phyloP scores from a whole-genome alignment of 2,797 vertebrate genomes.

The Apodemus agrarius region DNA sequence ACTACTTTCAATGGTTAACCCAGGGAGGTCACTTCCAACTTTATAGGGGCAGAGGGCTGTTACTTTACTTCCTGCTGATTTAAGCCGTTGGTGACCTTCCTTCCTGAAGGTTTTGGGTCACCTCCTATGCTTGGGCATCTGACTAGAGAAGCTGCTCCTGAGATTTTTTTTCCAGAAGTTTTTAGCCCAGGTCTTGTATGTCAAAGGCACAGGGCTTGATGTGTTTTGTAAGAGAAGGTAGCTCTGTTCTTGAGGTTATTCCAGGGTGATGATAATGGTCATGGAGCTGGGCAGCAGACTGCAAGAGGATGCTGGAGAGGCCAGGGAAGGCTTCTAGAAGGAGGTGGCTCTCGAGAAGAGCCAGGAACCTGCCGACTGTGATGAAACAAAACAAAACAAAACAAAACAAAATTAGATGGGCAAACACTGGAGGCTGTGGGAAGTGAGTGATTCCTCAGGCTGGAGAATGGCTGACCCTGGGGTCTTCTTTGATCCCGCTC shows the following conservation, averaged over 20 bases:
- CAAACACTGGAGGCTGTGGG: neutral
- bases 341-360: constrained; percentile 1
- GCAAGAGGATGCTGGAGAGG: neutral
- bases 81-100: neutral
- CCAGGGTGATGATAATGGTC: neutral
- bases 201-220: neutral
- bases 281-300: neutral
- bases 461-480: neutral
- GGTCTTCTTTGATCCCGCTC: neutral
- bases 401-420: neutral
- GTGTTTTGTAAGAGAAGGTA: neutral
- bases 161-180: too few species aligned
- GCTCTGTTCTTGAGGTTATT: neutral
- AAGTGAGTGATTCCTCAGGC: too few species aligned
- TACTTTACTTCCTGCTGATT: constrained; percentile 41
- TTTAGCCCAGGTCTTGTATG: neutral
- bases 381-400: neutral
- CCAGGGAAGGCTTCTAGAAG: neutral
- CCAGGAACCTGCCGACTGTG: neutral
- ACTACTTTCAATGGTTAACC: constrained; percentile 53
- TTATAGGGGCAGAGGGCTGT: neutral
- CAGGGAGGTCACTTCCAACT: constrained; percentile 22
- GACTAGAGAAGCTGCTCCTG: neutral
- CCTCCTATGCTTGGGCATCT: neutral
- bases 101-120: neutral